Conservation (phyloP, 2,888 invertebrate genomes). For the Standfussiana lucernea region DNA sequence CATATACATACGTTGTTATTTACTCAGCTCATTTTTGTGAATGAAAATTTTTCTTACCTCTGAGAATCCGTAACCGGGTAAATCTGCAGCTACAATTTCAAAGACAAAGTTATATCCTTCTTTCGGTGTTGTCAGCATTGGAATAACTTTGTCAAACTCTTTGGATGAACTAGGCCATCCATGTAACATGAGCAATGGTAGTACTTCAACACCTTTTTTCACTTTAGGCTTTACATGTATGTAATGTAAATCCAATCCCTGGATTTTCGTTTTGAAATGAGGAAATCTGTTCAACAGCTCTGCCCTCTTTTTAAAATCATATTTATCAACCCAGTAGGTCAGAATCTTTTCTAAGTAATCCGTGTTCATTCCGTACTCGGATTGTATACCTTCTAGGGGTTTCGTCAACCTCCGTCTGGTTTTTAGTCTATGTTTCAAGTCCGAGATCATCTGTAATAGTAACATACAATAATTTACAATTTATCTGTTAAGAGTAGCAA, state of each 20-base stretch:
- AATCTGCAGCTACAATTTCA: conserved; percentile 92
- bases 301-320: conserved; percentile 92
- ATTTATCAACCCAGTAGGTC: conserved; percentile 94
- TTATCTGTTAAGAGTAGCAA: background rate
- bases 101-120: conserved; percentile 91
- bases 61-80: conserved; percentile 94
- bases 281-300: conserved; percentile 92
- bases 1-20: background rate
- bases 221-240: conserved; percentile 92
- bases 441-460: conserved; percentile 87
- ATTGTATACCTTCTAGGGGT: conserved; percentile 93
- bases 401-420: conserved; percentile 87
- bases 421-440: conserved; percentile 91
- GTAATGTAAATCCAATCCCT: conserved; percentile 94
- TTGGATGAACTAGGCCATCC: conserved; percentile 97
- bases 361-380: conserved; percentile 96
- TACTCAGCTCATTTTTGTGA: conserved; percentile 6
- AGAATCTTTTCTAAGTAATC: conserved; percentile 92
- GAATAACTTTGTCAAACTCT: conserved; percentile 95
- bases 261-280: conserved; percentile 94
- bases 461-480: background rate
- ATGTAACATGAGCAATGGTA: conserved; percentile 94
- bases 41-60: conserved; percentile 82
- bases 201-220: conserved; percentile 71
- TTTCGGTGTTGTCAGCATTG: conserved; percentile 90